A percentile compares a stretch with the other conserved stretches of the same genome.
These are phyloP conservation scores for Microplitis mediator DNA, from an alignment of 1,140 invertebrate species.

Conservation along the genomic window DNA sequence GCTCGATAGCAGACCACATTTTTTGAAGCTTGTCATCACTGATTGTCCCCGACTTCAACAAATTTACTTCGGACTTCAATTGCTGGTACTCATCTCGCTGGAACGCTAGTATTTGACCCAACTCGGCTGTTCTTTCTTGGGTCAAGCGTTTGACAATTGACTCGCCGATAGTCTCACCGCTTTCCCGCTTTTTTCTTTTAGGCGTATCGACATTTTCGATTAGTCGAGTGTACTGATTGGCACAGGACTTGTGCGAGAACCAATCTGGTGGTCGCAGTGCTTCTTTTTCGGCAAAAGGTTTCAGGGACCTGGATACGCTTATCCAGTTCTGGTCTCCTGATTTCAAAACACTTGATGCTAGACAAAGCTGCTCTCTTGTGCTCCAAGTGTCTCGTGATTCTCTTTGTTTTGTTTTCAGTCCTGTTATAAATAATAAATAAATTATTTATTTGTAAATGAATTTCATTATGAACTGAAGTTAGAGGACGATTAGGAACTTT, in stretches of 20 bases:
- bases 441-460: not conserved
- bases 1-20: conserved; percentile 76
- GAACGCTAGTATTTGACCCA: conserved; percentile 72
- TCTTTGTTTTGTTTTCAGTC: conserved; percentile 68
- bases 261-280: conserved; percentile 76
- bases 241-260: conserved; percentile 92
- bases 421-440: conserved; percentile 35
- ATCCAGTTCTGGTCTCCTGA: conserved; percentile 96
- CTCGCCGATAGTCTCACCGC: conserved; percentile 81
- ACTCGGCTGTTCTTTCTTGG: conserved; percentile 77
- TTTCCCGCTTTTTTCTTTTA: conserved; percentile 82
- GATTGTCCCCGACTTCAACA: conserved; percentile 63
- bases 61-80: conserved; percentile 69
- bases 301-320: conserved; percentile 81
- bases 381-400: conserved; percentile 83
- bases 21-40: conserved; percentile 73
- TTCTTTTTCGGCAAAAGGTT: conserved; percentile 74
- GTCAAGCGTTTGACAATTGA: conserved; percentile 79
- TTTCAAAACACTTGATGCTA: conserved; percentile 84
- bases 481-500: too few species aligned
- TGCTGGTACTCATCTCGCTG: conserved; percentile 76
- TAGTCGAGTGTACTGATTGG: conserved; percentile 83
- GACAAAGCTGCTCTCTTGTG: conserved; percentile 79
- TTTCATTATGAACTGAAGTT: too few species aligned
- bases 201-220: conserved; percentile 85